phyloP scores from a whole-genome alignment of 1,140 invertebrate species.

The Lethocerus indicus region DNA sequence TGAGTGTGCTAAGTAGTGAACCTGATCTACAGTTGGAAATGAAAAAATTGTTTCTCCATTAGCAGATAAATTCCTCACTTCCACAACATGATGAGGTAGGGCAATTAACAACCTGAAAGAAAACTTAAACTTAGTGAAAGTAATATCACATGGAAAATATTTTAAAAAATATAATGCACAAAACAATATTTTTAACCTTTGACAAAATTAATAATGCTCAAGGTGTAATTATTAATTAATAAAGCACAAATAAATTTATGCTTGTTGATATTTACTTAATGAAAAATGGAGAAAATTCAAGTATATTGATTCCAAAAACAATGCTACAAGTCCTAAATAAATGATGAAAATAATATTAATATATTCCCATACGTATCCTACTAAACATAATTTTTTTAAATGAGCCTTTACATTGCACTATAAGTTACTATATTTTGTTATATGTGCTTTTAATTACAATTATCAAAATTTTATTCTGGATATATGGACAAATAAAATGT shows the following conservation, averaged over 20 bases:
- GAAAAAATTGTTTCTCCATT: slow-evolving; percentile 29
- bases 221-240: too few relatives aligned
- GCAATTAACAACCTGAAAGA: slow-evolving; percentile 28
- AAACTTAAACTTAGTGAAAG: not conserved
- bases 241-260: too few relatives aligned
- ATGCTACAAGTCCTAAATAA: too few relatives aligned
- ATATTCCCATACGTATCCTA: not conserved
- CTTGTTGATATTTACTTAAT: too few relatives aligned
- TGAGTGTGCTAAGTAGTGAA: slow-evolving; percentile 37
- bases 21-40: slow-evolving; percentile 46
- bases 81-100: slow-evolving; percentile 37
- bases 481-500: not conserved
- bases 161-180: too few relatives aligned
- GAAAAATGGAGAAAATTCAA: too few relatives aligned
- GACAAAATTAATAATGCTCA: too few relatives aligned
- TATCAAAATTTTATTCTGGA: too few relatives aligned
- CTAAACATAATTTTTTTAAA: not conserved
- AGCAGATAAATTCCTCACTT: slow-evolving; percentile 35
- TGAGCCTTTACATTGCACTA: not conserved
- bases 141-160: not conserved
- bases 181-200: too few relatives aligned
- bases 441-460: not conserved
- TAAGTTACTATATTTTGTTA: not conserved
- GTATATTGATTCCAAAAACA: too few relatives aligned
- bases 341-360: too few relatives aligned